A percentile compares a stretch with the other conserved stretches of the same genome.
These are phyloP conservation scores for Trissolcus basalis DNA, from an alignment of 1,140 invertebrate genomes.

Conservation along the genomic window DNA sequence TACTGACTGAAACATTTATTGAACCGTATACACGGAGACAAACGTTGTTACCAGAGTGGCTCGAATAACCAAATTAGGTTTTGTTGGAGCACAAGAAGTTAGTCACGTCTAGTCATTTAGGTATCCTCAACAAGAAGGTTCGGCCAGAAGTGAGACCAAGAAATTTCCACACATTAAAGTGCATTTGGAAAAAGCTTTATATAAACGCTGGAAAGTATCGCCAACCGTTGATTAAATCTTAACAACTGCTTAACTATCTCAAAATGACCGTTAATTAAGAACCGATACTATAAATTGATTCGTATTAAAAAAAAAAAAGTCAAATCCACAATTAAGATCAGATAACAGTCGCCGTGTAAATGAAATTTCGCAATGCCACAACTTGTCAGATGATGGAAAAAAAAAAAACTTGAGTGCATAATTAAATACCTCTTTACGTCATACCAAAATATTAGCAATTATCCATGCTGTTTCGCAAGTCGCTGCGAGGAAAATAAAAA, in stretches of 20 bases:
- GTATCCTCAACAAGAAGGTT: conserved; percentile 38
- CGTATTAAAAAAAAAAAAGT: conserved; percentile 37
- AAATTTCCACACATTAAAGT: too few species aligned
- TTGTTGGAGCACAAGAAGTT: conserved; percentile 52
- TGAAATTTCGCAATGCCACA: conserved; percentile 1
- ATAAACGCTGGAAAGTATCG: too few species aligned
- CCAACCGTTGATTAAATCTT: too few species aligned
- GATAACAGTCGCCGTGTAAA: conserved; percentile 14
- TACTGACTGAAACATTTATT: conserved; percentile 54
- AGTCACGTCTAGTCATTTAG: conserved; percentile 54
- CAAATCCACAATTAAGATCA: conserved; percentile 47
- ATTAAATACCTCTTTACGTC: not conserved
- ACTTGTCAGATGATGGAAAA: not conserved
- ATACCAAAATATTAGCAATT: not conserved
- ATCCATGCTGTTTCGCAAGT: not conserved
- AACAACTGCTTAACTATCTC: conserved; percentile 3
- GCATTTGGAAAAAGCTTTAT: conserved; percentile 11
- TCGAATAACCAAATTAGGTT: conserved; percentile 56
- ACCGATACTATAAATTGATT: conserved; percentile 39
- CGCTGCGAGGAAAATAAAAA: not conserved
- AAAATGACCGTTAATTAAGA: conserved; percentile 43
- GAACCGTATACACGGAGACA: conserved; percentile 58
- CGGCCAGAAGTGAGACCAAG: conserved; percentile 1
- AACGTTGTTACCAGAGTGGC: conserved; percentile 56
- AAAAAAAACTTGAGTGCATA: not conserved